These are phyloP conservation scores for Dryoscopus gambensis DNA, from an alignment of 2,113 vertebrate genomes.

Conservation along the genomic window DNA sequence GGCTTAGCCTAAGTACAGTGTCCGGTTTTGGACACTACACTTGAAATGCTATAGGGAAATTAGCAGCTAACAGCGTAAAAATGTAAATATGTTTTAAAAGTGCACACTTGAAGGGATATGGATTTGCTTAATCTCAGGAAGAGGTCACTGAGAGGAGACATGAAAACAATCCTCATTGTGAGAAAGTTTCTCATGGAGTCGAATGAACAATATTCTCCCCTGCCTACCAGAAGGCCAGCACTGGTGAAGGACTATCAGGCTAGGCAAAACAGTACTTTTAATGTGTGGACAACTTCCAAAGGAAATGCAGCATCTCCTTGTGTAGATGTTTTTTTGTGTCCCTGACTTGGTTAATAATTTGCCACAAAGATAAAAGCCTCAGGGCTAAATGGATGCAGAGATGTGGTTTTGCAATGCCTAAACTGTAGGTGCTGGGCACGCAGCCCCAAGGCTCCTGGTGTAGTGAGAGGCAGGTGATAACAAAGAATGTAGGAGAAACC, in stretches of 20 bases:
- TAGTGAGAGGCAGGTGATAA: background rate
- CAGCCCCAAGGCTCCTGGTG: conserved; percentile 45
- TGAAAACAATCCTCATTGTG: background rate
- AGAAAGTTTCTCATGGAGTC: background rate
- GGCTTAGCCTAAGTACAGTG: background rate
- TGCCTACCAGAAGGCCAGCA: background rate
- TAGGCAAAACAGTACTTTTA: background rate
- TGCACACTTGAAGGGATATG: background rate
- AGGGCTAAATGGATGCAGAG: conserved; percentile 49
- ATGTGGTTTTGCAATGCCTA: conserved; percentile 54
- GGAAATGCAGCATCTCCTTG: conserved; percentile 47
- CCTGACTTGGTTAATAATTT: conserved; percentile 58
- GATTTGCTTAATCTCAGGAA: background rate
- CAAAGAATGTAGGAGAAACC: background rate
- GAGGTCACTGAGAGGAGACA: background rate
- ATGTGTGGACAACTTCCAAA: conserved; percentile 6
- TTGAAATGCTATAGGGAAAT: background rate
- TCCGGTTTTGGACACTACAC: background rate
- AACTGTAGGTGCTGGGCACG: conserved; percentile 34
- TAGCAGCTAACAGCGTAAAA: background rate
- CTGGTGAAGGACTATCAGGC: background rate
- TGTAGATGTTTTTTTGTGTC: conserved; percentile 34
- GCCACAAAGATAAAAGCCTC: conserved; percentile 44
- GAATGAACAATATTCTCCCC: background rate
- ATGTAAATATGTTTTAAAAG: background rate